Conservation (phyloP, 2,797 vertebrate species). For the Fundulus diaphanus region DNA sequence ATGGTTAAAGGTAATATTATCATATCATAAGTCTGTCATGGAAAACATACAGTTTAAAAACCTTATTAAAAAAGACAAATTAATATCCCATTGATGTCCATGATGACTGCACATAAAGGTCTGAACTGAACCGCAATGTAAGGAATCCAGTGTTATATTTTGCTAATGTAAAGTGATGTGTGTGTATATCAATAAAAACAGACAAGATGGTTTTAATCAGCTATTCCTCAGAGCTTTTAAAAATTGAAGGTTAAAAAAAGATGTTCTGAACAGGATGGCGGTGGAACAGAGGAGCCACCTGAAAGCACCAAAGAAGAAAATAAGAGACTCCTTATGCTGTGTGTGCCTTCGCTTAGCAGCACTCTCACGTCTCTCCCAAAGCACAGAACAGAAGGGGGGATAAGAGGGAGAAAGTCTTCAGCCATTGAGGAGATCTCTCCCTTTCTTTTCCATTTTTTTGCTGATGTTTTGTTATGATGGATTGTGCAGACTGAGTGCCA, state of each 20-base stretch:
- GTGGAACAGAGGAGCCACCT: slow-evolving; percentile 43
- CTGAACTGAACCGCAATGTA: no score
- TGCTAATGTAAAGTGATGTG: neutral
- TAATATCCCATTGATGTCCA: no score
- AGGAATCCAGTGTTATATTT: neutral
- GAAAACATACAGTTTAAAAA: no score
- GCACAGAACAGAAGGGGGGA: slow-evolving; percentile 65
- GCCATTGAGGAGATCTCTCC: slow-evolving; percentile 46
- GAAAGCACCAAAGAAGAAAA: slow-evolving; percentile 48
- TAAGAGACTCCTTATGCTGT: slow-evolving; percentile 59
- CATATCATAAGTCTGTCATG: no score
- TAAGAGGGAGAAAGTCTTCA: slow-evolving; percentile 58
- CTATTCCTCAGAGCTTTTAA: slow-evolving; percentile 6
- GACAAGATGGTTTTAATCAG: slow-evolving; percentile 22
- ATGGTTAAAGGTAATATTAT: no score
- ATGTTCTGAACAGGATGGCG: slow-evolving; percentile 26
- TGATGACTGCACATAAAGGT: no score
- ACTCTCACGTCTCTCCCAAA: slow-evolving; percentile 60
- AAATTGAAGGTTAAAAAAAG: neutral
- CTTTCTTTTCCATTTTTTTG: slow-evolving; percentile 11
- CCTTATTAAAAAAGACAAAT: no score
- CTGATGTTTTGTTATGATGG: slow-evolving; percentile 69
- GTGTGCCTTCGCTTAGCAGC: slow-evolving; percentile 62
- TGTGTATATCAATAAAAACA: slow-evolving; percentile 1
- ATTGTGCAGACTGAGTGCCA: slow-evolving; percentile 61